Base-by-base conservation (phyloP, 2,797 vertebrate genomes). In the Gymnocypris eckloni region DNA sequence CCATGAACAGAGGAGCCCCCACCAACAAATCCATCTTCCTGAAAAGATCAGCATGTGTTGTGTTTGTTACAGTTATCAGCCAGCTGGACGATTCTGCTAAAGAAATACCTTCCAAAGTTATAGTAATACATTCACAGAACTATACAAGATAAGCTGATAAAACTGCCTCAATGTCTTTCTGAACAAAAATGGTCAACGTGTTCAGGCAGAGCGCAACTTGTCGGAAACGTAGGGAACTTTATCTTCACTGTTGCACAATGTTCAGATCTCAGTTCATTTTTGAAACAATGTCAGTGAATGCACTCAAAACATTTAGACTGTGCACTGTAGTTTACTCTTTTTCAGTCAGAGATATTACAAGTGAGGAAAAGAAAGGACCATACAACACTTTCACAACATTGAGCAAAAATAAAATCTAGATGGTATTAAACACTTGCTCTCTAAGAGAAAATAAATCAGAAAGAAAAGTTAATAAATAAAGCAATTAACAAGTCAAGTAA, bases 1-100 rank as follows among this genome's bases (percentile, higher is more conserved):
- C 97, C 98, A 99, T 98, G 88, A 97, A 99, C 54, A 99, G 97
- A 48, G 98, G 98, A 6, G 98, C 96, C 79, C 98, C 98, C 22
- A 98, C 93, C 71, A 99, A 92, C 86, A 99, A 91, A 82, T 99
- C 98, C 73, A 96, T 88, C 4, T 95, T 89, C 33, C 98, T 99
- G 87, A 39, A 84, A 50, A 77, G 1, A 83, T 48, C 25, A 75
- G 7, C 39, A 75, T 48, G 28, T 52, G 28, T n/a, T 7, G 39
- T 43, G 16, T 33, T 28, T 66, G 28, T 66, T 66, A 33, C 6
- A 0, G 39, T 20, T 10, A 8, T 82, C 15, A 73, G 16, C 25
- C n/a, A 41, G 33, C 66, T 2, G 12, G 11, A 52, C 13, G 52
- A 16, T 54, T 15, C 16, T 22, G 4, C 1, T 33, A 6, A 72